Base-by-base conservation (phyloP, 2,113 vertebrate species). In the Hemiscyllium ocellatum region DNA sequence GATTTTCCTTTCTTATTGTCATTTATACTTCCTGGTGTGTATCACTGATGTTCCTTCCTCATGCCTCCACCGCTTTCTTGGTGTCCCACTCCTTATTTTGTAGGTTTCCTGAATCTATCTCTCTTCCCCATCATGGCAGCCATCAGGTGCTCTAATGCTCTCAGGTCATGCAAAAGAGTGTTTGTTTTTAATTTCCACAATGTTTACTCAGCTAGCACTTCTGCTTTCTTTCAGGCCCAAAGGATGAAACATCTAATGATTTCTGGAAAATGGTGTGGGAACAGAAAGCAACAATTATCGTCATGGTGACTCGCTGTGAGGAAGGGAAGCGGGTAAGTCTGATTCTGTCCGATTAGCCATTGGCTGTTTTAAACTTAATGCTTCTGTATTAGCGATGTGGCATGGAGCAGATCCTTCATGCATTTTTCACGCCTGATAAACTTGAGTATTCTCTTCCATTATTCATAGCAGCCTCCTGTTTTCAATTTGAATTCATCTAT, bases 211-310 rank as follows among this genome's bases (percentile, higher is more conserved):
- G 20, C n/a, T 12, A 47, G 72, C 3, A 95, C 26, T 70, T 72
- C 68, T 70, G 68, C 42, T 52, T 26, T 24, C 95, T 3, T 47
- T 95, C 56, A 99, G 99, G 99, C 0, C 99, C 99, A 7, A 99
- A 99, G 96, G 98, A 99, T 22, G 99, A 99, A 96, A 99, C 98
- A 5, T 97, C 98, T 0, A 96, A 97, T 96, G 98, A 99, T 96
- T 99, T 99, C 97, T 99, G 99, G 99, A 98, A 98, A 97, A 99
- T 99, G 99, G 97, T 99, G 96, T 99, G 99, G 99, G 99, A 99
- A 96, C 99, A 99, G 96, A 98, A 99, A 96, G 98, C 98, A 95
- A 99, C 99, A 0, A 98, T 99, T 89, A 98, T 99, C 95, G 99
- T 99, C 96, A 99, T 99, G 99, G 99, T 99, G 96, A 99, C 99